Conservation (phyloP, 2,888 invertebrate genomes). For the Eulithis testata region DNA sequence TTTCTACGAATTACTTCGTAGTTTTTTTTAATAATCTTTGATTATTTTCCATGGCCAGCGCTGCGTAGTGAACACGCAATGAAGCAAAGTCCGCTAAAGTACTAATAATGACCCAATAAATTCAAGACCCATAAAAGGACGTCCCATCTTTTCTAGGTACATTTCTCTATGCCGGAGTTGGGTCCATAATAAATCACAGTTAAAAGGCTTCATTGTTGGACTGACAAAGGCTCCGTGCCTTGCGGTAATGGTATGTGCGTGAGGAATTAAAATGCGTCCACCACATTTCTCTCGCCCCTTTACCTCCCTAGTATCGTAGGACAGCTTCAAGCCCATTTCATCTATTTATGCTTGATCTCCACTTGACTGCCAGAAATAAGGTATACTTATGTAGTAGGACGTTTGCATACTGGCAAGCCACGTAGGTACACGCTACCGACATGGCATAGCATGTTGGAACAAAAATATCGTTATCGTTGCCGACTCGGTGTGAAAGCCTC, state of each 20-base stretch:
- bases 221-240: conserved; percentile 62
- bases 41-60: too few relatives aligned
- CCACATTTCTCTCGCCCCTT: conserved; percentile 46
- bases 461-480: too few relatives aligned
- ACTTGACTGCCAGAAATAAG: background rate
- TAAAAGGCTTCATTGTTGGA: conserved; percentile 66
- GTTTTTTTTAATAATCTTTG: too few relatives aligned
- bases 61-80: background rate
- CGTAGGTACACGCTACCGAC: too few relatives aligned
- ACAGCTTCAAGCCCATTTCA: conserved; percentile 3
- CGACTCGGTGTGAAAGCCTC: too few relatives aligned
- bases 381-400: too few relatives aligned
- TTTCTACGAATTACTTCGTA: too few relatives aligned
- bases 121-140: background rate
- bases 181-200: conserved; percentile 64
- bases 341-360: background rate
- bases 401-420: too few relatives aligned
- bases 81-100: background rate
- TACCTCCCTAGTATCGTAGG: conserved; percentile 17
- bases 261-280: conserved; percentile 55
- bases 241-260: conserved; percentile 56
- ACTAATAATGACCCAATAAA: background rate
- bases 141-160: conserved; percentile 28
- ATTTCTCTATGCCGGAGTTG: conserved; percentile 38
- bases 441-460: too few relatives aligned